Base-by-base conservation (phyloP, 2,113 vertebrate genomes). In the Gallinago jamesoni region DNA sequence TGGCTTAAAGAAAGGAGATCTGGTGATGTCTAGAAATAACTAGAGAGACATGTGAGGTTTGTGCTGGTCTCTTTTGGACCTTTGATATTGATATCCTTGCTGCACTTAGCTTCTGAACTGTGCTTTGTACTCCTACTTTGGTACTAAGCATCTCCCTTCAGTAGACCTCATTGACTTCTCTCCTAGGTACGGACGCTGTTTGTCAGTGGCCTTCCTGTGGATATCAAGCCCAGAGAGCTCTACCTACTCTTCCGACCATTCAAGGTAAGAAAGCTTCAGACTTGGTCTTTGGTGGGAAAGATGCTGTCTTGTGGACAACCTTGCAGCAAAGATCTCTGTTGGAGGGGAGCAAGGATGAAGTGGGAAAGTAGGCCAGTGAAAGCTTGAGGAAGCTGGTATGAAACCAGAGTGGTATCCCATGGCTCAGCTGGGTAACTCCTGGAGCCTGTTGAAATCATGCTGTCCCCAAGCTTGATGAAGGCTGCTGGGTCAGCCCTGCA, bases 161-260 rank as follows among this genome's bases (percentile, higher is more conserved):
- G 41, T 35, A 22, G 62, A 76, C 23, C 73, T 84, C 2, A 0
- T 63, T 87, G 74, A 37, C 41, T 74, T 97, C 82, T 90, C 66
- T 76, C 64, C 35, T 93, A 99, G 99, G 99, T 99, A 92, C 98
- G 99, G 86, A 99, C 99, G 1, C 98, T 99, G 79, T 99, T 99
- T 93, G 99, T 99, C 97, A 99, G 99, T 95, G 99, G 99, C 47
- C 98, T 99, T 75, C 99, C 99, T 19, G 98, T 99, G 87, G 99
- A 99, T 84, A 99, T 99, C 97, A 99, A 99, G 93, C 99, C 99
- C 75, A 98, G 99, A 97, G 99, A 99, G 92, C 99, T 99, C 53
- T 99, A 99, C 96, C 98, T 99, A 77, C 99, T 99, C 63, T 99
- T 99, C 96, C 98, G 99, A 98, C 99, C 99, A 5, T 99, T 99